Conservation (phyloP, 92 coral and sea anemone genomes). For the Phenganax stokvisi region DNA sequence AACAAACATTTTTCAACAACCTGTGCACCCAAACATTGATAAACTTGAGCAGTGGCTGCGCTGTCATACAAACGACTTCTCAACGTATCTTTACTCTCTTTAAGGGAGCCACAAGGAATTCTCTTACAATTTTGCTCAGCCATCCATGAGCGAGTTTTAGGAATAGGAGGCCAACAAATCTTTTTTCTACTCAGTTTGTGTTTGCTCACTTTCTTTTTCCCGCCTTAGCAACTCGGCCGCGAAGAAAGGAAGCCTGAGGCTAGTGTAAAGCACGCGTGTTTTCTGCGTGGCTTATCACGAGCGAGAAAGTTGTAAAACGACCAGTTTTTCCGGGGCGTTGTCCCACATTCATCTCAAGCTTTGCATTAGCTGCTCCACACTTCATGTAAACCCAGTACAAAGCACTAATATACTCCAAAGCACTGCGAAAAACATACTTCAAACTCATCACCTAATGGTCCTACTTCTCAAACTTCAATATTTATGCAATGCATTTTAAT, state of each 20-base stretch:
- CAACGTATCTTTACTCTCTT: slow-evolving; percentile 63
- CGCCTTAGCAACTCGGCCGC: slow-evolving; percentile 36
- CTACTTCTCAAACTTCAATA: no score
- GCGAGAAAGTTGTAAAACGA: no score
- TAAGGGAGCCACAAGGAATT: neutral
- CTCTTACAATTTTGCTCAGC: slow-evolving; percentile 2
- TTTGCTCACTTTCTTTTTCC: slow-evolving; percentile 26
- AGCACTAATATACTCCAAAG: no score
- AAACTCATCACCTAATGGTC: no score
- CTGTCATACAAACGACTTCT: slow-evolving; percentile 87
- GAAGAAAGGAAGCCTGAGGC: slow-evolving; percentile 12
- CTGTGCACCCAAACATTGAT: slow-evolving; percentile 54
- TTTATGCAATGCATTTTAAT: no score
- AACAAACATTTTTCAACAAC: slow-evolving; percentile 38
- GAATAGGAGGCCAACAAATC: slow-evolving; percentile 15
- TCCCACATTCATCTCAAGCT: no score
- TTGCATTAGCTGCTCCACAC: no score
- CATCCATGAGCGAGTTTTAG: slow-evolving; percentile 15
- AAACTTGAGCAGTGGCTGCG: slow-evolving; percentile 92
- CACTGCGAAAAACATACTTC: no score
- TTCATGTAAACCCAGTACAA: no score
- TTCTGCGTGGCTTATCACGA: no score
- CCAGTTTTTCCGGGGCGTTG: no score
- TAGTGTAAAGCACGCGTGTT: no score
- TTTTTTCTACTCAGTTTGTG: slow-evolving; percentile 12